Conservation (phyloP, 2,888 invertebrate genomes). For the Torymus auratus region DNA sequence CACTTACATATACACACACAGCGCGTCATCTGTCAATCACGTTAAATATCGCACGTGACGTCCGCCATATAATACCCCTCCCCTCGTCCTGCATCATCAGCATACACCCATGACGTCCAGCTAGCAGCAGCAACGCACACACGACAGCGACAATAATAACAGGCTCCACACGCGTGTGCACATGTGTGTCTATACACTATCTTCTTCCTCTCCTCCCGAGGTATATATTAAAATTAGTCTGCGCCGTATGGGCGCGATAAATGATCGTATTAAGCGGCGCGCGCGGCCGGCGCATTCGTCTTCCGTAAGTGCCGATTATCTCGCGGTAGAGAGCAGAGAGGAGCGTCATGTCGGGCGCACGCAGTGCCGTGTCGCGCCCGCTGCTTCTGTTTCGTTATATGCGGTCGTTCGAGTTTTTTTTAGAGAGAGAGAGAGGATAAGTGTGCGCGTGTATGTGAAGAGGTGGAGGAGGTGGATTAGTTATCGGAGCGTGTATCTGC, state of each 20-base stretch:
- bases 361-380: slow-evolving; percentile 14
- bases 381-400: slow-evolving; percentile 1
- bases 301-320: slow-evolving; percentile 64
- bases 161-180: too few species aligned
- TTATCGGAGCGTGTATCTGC: slow-evolving; percentile 28
- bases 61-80: not conserved
- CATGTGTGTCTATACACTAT: too few species aligned
- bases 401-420: too few species aligned
- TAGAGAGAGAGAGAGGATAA: slow-evolving; percentile 56
- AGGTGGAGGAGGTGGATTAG: slow-evolving; percentile 14
- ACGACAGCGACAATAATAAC: too few species aligned
- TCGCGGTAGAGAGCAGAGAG: slow-evolving; percentile 29
- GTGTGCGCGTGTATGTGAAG: not conserved
- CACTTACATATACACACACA: not conserved
- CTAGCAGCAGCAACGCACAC: not conserved
- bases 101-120: not conserved
- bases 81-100: not conserved
- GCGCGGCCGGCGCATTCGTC: slow-evolving; percentile 61
- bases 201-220: not conserved
- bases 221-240: slow-evolving; percentile 54
- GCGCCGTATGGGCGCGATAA: slow-evolving; percentile 52
- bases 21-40: slow-evolving; percentile 43
- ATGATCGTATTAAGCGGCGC: slow-evolving; percentile 60
- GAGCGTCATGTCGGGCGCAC: slow-evolving; percentile 44
- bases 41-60: slow-evolving; percentile 1